These are phyloP conservation scores for Sebastes steindachneri DNA, from an alignment of 2,797 vertebrate genomes.

Conservation along the genomic window DNA sequence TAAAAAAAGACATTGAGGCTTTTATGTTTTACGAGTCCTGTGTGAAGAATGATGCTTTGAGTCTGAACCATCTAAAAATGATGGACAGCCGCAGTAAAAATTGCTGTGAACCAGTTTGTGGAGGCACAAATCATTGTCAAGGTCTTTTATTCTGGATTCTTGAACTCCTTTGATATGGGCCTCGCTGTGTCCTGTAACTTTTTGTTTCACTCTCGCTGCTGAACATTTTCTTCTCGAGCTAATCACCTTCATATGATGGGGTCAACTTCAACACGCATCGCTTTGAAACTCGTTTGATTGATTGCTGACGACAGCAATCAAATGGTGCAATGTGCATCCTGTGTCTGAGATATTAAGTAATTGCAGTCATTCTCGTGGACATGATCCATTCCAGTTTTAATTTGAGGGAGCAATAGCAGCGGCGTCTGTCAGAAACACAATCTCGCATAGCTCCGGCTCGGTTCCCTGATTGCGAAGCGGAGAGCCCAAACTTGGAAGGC, in stretches of 20 bases:
- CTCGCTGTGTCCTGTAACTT: constrained; percentile 15
- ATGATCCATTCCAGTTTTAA: constrained; percentile 40
- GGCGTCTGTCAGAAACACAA: constrained; percentile 55
- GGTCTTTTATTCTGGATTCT: constrained; percentile 41
- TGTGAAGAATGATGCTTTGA: constrained; percentile 65
- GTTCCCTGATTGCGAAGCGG: constrained; percentile 60
- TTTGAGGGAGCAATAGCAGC: constrained; percentile 31
- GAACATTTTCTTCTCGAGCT: constrained; percentile 20
- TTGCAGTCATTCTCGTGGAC: constrained; percentile 24
- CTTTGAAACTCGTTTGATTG: constrained; percentile 40
- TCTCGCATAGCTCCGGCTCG: constrained; percentile 40
- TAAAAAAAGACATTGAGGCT: constrained; percentile 50
- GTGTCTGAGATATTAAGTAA: constrained; percentile 29
- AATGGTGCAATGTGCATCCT: constrained; percentile 16
- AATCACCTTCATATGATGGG: constrained; percentile 30
- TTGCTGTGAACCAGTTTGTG: constrained; percentile 49
- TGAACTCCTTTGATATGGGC: constrained; percentile 52
- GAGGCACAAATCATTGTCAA: constrained; percentile 65
- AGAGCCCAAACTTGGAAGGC: constrained; percentile 34
- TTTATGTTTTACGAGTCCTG: constrained; percentile 72
- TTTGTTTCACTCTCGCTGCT: constrained; percentile 7
- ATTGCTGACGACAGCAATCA: constrained; percentile 42
- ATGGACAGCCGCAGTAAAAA: constrained; percentile 70
- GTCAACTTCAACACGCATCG: constrained; percentile 1
- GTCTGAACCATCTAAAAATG: constrained; percentile 58